phyloP scores from a whole-genome alignment of 2,113 vertebrate genomes.

The Erinaceus europaeus region DNA sequence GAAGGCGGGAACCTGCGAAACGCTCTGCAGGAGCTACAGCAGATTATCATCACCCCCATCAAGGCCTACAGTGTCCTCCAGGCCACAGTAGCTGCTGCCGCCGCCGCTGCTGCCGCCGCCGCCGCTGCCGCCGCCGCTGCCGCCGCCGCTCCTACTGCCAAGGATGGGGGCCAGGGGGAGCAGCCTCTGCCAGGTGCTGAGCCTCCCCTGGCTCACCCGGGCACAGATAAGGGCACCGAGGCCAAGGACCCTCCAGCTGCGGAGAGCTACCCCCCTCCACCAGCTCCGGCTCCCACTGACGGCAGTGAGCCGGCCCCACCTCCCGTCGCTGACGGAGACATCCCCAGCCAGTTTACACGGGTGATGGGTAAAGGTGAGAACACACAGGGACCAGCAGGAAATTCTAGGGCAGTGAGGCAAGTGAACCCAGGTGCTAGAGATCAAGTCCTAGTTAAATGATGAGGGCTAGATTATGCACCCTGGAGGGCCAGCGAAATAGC shows the following conservation, averaged over 20 bases:
- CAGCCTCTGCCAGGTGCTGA: slow-evolving; percentile 50
- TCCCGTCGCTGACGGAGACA: slow-evolving; percentile 92
- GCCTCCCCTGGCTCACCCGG: slow-evolving; percentile 51
- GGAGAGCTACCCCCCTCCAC: slow-evolving; percentile 87
- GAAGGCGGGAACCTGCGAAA: slow-evolving; percentile 95
- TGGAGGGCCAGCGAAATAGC: too few relatives aligned
- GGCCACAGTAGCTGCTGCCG: slow-evolving; percentile 49
- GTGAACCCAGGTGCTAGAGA: not conserved
- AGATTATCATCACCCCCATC: slow-evolving; percentile 94
- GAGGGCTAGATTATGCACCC: too few relatives aligned
- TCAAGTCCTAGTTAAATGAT: not conserved
- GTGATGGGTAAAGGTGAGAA: slow-evolving; percentile 96
- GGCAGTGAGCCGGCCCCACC: slow-evolving; percentile 86
- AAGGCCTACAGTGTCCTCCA: slow-evolving; percentile 87
- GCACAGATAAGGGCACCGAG: slow-evolving; percentile 81
- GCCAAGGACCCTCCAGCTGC: slow-evolving; percentile 83
- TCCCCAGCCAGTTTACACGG: slow-evolving; percentile 94
- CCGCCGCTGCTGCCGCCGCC: slow-evolving; percentile 15
- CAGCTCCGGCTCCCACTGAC: slow-evolving; percentile 86
- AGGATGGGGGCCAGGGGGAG: slow-evolving; percentile 65
- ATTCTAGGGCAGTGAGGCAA: not conserved
- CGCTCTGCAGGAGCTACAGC: slow-evolving; percentile 93
- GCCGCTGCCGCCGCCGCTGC: slow-evolving; percentile 38
- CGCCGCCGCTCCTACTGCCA: slow-evolving; percentile 45
- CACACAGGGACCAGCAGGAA: not conserved